Conservation (phyloP, 2,888 invertebrate genomes). For the Stegophylla sp. region DNA sequence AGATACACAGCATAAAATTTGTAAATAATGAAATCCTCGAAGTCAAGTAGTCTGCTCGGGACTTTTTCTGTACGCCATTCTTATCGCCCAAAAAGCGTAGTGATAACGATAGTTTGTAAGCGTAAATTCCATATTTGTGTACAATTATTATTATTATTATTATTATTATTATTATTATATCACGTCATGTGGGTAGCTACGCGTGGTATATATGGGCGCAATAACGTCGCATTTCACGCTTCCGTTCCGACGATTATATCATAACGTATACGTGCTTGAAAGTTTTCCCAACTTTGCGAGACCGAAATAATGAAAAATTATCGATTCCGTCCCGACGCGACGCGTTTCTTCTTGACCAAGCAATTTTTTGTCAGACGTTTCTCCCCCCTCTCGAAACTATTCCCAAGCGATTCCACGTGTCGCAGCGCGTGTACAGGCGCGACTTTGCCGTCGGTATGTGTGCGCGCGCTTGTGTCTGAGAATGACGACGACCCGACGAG, state of each 20-base stretch:
- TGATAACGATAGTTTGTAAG: too few relatives aligned
- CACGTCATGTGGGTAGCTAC: too few relatives aligned
- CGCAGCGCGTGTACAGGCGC: background rate
- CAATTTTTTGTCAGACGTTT: conserved; percentile 12
- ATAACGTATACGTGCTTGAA: background rate
- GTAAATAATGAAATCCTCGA: too few relatives aligned
- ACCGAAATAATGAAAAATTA: conserved; percentile 45
- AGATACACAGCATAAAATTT: too few relatives aligned
- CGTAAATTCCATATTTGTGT: too few relatives aligned
- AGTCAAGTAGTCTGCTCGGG: too few relatives aligned
- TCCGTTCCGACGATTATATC: background rate
- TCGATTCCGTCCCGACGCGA: background rate
- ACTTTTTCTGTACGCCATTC: too few relatives aligned
- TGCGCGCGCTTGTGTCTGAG: background rate
- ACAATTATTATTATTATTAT: too few relatives aligned
- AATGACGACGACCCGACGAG: conserved; percentile 9
- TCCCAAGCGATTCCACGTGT: conserved; percentile 18
- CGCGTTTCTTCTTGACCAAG: conserved; percentile 42
- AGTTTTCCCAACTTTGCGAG: conserved; percentile 33
- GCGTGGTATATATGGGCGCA: too few relatives aligned
- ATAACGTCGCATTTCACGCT: background rate
- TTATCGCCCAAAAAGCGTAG: too few relatives aligned
- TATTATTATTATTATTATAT: too few relatives aligned
- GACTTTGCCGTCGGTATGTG: background rate
- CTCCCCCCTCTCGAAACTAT: conserved; percentile 23